Evolutionary conservation across 2,888 invertebrate genomes (phyloP).

Genomic region (Xanthorhoe designata): DNA sequence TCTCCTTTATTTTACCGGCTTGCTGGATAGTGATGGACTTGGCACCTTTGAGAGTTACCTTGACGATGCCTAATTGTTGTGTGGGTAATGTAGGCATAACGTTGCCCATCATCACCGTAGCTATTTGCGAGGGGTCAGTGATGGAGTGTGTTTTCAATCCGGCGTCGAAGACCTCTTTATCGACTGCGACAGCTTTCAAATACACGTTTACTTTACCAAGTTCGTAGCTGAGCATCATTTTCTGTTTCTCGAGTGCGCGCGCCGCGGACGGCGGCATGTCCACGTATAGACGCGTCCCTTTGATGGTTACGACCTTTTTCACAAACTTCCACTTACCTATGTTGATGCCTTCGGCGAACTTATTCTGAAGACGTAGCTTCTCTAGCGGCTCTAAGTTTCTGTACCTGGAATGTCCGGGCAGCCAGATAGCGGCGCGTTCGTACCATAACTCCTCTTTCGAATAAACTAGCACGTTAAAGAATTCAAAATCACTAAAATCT

Average conservation of each 20-base stretch:
- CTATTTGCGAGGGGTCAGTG: slow-evolving; percentile 45
- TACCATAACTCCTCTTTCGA: slow-evolving; percentile 76
- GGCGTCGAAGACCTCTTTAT: slow-evolving; percentile 71
- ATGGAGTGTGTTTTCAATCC: slow-evolving; percentile 61
- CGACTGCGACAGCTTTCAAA: slow-evolving; percentile 72
- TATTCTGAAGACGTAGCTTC: slow-evolving; percentile 74
- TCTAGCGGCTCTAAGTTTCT: slow-evolving; percentile 65
- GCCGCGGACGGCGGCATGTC: slow-evolving; percentile 77
- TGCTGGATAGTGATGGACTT: slow-evolving; percentile 56
- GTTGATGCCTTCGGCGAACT: slow-evolving; percentile 58
- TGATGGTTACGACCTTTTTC: slow-evolving; percentile 66
- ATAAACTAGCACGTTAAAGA: slow-evolving; percentile 70
- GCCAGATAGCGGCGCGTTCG: slow-evolving; percentile 76
- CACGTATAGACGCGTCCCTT: slow-evolving; percentile 74
- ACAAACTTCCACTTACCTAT: slow-evolving; percentile 77
- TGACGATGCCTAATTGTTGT: slow-evolving; percentile 47
- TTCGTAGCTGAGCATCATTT: slow-evolving; percentile 75
- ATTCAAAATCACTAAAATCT: slow-evolving; percentile 63
- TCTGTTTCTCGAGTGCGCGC: slow-evolving; percentile 65
- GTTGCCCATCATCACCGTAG: slow-evolving; percentile 50
- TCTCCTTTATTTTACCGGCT: slow-evolving; percentile 71
- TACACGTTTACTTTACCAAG: slow-evolving; percentile 75
- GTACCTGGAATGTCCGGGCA: slow-evolving; percentile 72
- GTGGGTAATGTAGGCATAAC: slow-evolving; percentile 62
- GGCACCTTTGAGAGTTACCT: slow-evolving; percentile 64